phyloP scores from a whole-genome alignment of 23 tunicate species.

The Clavelina lepadiformis region DNA sequence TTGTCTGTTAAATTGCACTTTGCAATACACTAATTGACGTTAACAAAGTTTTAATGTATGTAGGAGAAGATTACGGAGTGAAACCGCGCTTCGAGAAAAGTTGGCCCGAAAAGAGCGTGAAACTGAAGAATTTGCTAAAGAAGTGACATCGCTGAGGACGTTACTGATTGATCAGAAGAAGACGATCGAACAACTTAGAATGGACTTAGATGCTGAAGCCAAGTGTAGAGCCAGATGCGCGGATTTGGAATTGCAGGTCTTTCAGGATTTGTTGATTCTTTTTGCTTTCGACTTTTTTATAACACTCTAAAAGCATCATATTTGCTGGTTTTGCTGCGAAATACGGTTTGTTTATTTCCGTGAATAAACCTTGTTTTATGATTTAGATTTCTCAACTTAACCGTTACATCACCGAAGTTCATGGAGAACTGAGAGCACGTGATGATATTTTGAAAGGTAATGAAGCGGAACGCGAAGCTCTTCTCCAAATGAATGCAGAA shows the following conservation, averaged over 20 bases:
- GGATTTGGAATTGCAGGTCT: constrained; percentile 59
- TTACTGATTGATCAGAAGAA: constrained; percentile 44
- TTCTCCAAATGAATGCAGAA: constrained; percentile 37
- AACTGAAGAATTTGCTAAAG: constrained; percentile 38
- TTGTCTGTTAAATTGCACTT: too few relatives aligned
- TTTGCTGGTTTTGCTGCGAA: too few relatives aligned
- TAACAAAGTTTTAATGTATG: too few relatives aligned
- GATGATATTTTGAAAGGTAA: constrained; percentile 29
- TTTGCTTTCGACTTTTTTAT: too few relatives aligned
- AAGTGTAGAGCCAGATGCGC: constrained; percentile 44
- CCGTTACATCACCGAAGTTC: constrained; percentile 27
- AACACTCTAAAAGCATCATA: too few relatives aligned
- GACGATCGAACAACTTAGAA: constrained; percentile 35
- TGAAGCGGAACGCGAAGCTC: constrained; percentile 58
- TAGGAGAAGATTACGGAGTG: constrained; percentile 34
- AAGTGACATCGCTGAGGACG: constrained; percentile 36
- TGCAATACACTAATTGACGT: too few relatives aligned
- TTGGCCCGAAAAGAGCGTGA: constrained; percentile 58
- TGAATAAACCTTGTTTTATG: neutral
- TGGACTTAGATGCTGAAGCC: constrained; percentile 29
- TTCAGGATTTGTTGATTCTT: neutral
- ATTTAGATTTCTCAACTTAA: constrained; percentile 35
- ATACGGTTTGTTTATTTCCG: neutral
- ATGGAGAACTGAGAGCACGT: constrained; percentile 36
- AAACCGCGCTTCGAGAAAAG: constrained; percentile 47